Percentiles rank a stretch among this genome's conserved stretches.
Evolutionary conservation across 2,113 vertebrate genomes (phyloP).

Genomic region (Pelvicachromis taeniatus): DNA sequence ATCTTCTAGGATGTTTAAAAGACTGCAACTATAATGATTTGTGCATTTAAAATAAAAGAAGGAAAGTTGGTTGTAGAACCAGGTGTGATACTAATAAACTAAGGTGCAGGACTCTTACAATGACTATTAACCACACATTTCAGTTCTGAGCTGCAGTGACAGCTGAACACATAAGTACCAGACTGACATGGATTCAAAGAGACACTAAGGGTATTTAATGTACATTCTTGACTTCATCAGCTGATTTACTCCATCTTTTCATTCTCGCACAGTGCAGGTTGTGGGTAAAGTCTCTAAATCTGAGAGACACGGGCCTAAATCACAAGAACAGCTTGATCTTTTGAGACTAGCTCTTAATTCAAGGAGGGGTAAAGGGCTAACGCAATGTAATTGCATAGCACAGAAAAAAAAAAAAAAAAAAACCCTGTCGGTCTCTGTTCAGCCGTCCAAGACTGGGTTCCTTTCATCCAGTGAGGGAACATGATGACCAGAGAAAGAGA

Average conservation of each 20-base stretch:
- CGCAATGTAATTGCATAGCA: conserved; percentile 54
- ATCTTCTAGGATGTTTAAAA: background rate
- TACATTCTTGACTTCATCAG: background rate
- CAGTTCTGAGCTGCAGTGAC: background rate
- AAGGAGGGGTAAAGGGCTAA: conserved; percentile 15
- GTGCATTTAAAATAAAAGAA: background rate
- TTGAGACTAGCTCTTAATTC: conserved; percentile 38
- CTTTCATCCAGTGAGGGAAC: conserved; percentile 51
- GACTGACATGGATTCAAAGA: background rate
- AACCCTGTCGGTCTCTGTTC: conserved; percentile 26
- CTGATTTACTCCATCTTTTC: background rate
- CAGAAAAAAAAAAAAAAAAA: conserved; percentile 8
- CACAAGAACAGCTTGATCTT: conserved; percentile 31
- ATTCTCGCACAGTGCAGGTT: background rate
- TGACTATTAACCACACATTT: background rate
- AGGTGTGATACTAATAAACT: background rate
- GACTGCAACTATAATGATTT: background rate
- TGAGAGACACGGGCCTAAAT: background rate
- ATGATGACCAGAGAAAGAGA: conserved; percentile 21
- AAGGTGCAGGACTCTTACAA: background rate
- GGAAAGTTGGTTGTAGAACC: background rate
- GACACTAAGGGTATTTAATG: conserved; percentile 26
- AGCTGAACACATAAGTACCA: background rate
- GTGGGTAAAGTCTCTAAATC: background rate
- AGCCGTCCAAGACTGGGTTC: conserved; percentile 34